Conservation (phyloP, 2,888 invertebrate genomes). For the Belgica antarctica region DNA sequence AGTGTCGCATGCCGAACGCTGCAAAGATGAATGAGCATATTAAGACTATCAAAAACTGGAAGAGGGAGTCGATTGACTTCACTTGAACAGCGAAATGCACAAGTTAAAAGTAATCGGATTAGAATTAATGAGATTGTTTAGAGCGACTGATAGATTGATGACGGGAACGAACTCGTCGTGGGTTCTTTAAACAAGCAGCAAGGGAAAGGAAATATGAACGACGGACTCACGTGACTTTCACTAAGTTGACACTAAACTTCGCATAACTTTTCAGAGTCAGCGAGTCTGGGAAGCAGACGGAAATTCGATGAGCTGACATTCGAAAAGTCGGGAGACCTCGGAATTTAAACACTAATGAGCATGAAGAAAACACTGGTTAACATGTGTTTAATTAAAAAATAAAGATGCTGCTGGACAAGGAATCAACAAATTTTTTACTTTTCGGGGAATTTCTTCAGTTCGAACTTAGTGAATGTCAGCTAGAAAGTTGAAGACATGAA, state of each 20-base stretch:
- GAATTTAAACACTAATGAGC: not conserved
- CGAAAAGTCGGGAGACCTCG: not conserved
- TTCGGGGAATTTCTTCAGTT: not conserved
- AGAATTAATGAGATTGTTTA: conserved; percentile 44
- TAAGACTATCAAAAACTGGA: conserved; percentile 9
- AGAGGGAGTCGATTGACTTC: conserved; percentile 28
- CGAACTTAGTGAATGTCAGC: too few species aligned
- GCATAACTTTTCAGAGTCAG: conserved; percentile 14
- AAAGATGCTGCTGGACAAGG: too few species aligned
- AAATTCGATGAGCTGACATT: conserved; percentile 1
- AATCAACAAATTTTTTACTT: too few species aligned
- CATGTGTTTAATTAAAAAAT: conserved; percentile 19
- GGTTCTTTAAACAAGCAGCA: not conserved
- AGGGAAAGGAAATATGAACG: not conserved
- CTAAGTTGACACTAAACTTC: not conserved
- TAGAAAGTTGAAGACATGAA: too few species aligned
- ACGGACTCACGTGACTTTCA: not conserved
- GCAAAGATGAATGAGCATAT: conserved; percentile 40
- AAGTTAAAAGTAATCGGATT: conserved; percentile 44
- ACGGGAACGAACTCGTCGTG: conserved; percentile 10
- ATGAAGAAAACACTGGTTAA: conserved; percentile 1
- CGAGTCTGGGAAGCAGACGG: not conserved
- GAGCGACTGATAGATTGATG: conserved; percentile 32
- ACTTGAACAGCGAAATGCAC: conserved; percentile 34
- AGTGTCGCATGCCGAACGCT: conserved; percentile 3